A percentile compares a stretch with the other conserved stretches of the same genome.
phyloP scores from a whole-genome alignment of 2,113 vertebrate genomes.

The Alces alces region DNA sequence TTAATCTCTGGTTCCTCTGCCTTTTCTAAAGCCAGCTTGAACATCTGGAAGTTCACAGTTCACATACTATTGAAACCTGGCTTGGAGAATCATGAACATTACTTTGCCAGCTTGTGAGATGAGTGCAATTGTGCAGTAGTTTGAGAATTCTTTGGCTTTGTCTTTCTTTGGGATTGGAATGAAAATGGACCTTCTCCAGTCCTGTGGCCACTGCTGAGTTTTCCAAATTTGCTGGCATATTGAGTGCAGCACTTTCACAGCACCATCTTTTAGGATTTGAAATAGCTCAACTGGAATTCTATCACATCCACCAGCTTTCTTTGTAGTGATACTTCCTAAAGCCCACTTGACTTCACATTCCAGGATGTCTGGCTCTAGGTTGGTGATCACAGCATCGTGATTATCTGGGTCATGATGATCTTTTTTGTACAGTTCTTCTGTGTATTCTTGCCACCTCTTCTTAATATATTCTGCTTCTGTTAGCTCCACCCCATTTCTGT shows the following conservation, averaged over 20 bases:
- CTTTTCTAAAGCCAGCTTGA: not conserved
- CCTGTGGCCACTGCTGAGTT: not conserved
- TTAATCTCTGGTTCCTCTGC: not conserved
- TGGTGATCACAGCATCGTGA: not conserved
- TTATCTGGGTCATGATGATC: not conserved
- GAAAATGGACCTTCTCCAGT: not conserved
- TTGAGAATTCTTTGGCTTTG: not conserved
- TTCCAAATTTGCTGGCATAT: not conserved
- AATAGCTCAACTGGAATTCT: not conserved
- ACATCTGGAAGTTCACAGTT: not conserved
- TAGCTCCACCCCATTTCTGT: not conserved
- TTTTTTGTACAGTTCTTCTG: not conserved
- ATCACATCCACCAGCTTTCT: not conserved
- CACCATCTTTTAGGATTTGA: not conserved
- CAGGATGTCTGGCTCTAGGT: not conserved
- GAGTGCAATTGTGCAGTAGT: not conserved
- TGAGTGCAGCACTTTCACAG: not conserved
- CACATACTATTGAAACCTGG: not conserved
- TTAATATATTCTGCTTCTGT: not conserved
- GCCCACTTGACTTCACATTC: not conserved
- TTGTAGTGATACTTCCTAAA: too few species aligned
- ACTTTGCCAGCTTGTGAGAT: not conserved
- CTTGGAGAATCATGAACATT: not conserved
- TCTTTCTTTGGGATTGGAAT: not conserved
- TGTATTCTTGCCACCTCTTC: not conserved